Conservation (phyloP, 2,113 vertebrate species). For the Grammomys surdaster region DNA sequence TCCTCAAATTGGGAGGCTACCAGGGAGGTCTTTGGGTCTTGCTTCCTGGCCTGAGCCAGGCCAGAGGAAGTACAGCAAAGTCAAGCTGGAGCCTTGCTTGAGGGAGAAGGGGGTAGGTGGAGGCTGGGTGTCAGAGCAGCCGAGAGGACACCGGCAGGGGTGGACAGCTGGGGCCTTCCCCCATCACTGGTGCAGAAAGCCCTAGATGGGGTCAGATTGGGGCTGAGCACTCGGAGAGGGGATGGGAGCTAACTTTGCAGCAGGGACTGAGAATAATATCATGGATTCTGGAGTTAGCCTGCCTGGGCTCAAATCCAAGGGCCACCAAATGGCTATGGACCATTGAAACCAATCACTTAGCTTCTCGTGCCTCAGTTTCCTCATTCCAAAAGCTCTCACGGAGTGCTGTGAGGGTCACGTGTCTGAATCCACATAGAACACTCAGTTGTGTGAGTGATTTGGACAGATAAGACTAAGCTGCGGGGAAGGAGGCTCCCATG, state of each 20-base stretch:
- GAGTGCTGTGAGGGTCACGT: neutral
- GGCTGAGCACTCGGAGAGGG: neutral
- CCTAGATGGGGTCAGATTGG: neutral
- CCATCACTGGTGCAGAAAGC: neutral
- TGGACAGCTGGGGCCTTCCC: neutral
- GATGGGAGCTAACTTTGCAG: neutral
- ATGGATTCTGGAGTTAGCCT: neutral
- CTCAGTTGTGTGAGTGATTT: neutral
- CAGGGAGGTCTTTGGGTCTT: conserved; percentile 41
- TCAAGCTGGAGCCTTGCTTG: neutral
- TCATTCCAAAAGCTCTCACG: neutral
- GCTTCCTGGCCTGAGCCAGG: conserved; percentile 6
- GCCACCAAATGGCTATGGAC: neutral
- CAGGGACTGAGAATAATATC: neutral
- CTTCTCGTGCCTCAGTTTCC: neutral
- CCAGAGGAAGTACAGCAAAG: neutral
- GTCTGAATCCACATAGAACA: neutral
- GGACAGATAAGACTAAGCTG: neutral
- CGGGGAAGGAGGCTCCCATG: neutral
- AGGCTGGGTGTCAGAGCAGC: neutral
- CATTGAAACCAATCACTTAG: neutral
- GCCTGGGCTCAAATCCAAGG: conserved; percentile 17
- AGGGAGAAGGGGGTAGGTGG: neutral
- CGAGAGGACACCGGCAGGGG: neutral
- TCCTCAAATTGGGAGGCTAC: neutral